Evolutionary conservation across 2,797 vertebrate species (phyloP).

Genomic region (Limosa lapponica): DNA sequence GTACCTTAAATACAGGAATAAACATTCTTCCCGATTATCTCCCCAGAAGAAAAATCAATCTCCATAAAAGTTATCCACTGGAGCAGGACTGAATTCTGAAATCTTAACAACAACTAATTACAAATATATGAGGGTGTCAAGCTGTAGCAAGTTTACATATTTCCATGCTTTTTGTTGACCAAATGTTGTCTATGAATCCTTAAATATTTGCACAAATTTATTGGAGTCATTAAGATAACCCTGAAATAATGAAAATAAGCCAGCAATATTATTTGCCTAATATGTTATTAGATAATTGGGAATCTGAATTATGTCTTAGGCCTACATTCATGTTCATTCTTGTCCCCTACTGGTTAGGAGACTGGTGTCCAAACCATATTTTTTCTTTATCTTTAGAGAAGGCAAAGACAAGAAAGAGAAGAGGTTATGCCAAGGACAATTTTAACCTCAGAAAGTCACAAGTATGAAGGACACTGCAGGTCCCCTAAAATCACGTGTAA

Average conservation of each 20-base stretch:
- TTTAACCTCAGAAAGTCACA: neutral
- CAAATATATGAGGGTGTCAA: neutral
- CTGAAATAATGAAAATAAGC: constrained; percentile 1
- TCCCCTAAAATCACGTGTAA: rapidly evolving
- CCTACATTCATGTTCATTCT: neutral
- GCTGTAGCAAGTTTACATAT: neutral
- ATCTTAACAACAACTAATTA: neutral
- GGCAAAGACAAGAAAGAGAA: neutral
- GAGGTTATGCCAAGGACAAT: rapidly evolving
- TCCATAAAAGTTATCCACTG: neutral
- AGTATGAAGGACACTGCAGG: rapidly evolving
- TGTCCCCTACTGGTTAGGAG: neutral
- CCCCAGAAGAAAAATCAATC: neutral
- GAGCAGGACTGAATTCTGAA: neutral
- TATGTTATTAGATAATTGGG: neutral
- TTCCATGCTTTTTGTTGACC: neutral
- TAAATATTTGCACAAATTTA: neutral
- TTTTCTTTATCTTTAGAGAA: neutral
- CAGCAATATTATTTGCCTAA: neutral
- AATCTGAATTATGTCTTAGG: neutral
- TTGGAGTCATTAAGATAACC: neutral
- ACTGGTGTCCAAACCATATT: neutral
- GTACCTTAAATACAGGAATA: neutral
- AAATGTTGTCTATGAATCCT: neutral
- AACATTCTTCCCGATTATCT: neutral